These are phyloP conservation scores for Pavo muticus DNA, from an alignment of 2,113 vertebrate species.

Conservation along the genomic window DNA sequence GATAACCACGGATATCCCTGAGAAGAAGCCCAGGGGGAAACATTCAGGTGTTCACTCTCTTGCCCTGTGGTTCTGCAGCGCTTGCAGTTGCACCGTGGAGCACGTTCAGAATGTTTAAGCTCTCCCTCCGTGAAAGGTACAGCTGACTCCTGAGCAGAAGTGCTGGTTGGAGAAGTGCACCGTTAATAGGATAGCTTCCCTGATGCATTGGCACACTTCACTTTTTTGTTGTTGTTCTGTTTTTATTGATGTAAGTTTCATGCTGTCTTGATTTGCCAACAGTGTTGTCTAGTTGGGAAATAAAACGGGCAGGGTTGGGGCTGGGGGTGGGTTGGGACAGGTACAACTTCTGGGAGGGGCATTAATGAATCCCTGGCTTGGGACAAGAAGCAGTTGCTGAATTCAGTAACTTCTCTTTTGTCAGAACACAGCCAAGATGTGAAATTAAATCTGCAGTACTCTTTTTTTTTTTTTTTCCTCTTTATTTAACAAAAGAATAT, in stretches of 20 bases:
- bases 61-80: conserved; percentile 32
- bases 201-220: background rate
- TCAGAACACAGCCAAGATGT: conserved; percentile 80
- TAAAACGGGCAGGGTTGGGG: conserved; percentile 49
- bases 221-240: background rate
- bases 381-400: conserved; percentile 65
- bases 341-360: conserved; percentile 62
- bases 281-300: conserved; percentile 73
- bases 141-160: background rate
- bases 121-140: conserved; percentile 2
- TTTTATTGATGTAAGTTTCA: conserved; percentile 67
- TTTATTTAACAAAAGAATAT: conserved; percentile 72
- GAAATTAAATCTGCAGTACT: conserved; percentile 77
- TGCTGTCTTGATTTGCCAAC: conserved; percentile 75
- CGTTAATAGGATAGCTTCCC: background rate
- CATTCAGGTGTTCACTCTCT: background rate
- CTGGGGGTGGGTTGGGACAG: background rate
- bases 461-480: background rate
- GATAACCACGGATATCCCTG: background rate
- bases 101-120: background rate
- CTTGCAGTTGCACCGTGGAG: background rate
- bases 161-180: background rate
- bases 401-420: conserved; percentile 69
- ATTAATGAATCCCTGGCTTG: conserved; percentile 76
- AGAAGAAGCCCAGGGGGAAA: background rate